Conservation (phyloP, 2,113 vertebrate species). For the Trogon melanurus region DNA sequence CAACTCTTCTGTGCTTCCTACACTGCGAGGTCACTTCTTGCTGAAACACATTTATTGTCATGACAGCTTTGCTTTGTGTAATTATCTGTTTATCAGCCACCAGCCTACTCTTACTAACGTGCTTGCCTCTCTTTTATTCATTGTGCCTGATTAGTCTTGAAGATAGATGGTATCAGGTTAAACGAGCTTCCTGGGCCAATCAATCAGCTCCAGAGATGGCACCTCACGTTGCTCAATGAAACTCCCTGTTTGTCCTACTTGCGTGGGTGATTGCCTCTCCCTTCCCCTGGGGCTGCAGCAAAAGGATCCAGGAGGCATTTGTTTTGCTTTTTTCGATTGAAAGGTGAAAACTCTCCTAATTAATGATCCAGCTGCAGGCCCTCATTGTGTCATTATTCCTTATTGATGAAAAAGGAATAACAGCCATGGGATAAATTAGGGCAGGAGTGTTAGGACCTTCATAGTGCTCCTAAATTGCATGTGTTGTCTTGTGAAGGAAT, state of each 20-base stretch:
- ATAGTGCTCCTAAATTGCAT: background rate
- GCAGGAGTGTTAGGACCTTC: background rate
- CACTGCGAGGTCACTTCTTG: background rate
- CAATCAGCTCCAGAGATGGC: background rate
- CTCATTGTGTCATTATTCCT: slow-evolving; percentile 42
- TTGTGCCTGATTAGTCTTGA: background rate
- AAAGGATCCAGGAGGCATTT: slow-evolving; percentile 15
- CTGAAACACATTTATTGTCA: background rate
- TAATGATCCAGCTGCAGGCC: slow-evolving; percentile 6
- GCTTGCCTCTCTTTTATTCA: slow-evolving; percentile 34
- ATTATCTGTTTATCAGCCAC: slow-evolving; percentile 58
- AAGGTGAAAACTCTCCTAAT: slow-evolving; percentile 51
- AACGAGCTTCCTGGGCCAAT: slow-evolving; percentile 34
- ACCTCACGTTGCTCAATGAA: background rate
- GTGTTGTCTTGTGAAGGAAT: background rate
- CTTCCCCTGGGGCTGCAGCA: background rate
- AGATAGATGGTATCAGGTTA: slow-evolving; percentile 33
- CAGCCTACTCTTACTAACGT: background rate
- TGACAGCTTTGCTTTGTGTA: slow-evolving; percentile 15
- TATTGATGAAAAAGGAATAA: slow-evolving; percentile 35
- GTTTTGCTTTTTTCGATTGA: slow-evolving; percentile 30
- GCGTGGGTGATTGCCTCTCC: background rate
- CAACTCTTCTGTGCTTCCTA: background rate
- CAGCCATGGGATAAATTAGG: background rate
- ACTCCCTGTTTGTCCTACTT: background rate